Percentiles rank a stretch among this genome's conserved stretches.
phyloP scores from a whole-genome alignment of 1,140 invertebrate genomes.

The Drosophila ficusphila region DNA sequence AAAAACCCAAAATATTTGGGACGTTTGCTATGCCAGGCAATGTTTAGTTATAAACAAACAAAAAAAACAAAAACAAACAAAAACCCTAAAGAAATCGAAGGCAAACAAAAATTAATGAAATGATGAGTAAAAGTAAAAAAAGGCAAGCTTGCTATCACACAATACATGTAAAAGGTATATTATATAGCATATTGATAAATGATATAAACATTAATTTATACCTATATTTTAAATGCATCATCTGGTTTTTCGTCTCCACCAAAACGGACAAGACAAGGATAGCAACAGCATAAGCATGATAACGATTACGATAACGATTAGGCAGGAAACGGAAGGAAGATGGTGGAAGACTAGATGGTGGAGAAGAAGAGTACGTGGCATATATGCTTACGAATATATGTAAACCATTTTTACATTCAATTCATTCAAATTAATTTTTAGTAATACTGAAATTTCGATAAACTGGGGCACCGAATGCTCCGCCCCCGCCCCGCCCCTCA shows the following conservation, averaged over 20 bases:
- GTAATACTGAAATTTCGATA: conserved; percentile 79
- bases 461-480: conserved; percentile 13
- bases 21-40: conserved; percentile 56
- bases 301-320: conserved; percentile 11
- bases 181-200: conserved; percentile 77
- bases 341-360: conserved; percentile 10
- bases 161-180: conserved; percentile 80
- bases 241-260: conserved; percentile 75
- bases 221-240: conserved; percentile 75
- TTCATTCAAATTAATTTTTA: conserved; percentile 82
- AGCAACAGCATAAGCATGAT: conserved; percentile 24
- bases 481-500: conserved; percentile 3
- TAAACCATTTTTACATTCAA: conserved; percentile 81
- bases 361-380: conserved; percentile 37
- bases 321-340: background rate
- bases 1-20: conserved; percentile 12
- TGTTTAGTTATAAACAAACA: conserved; percentile 63
- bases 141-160: conserved; percentile 78
- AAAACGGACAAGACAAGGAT: conserved; percentile 45
- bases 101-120: conserved; percentile 28
- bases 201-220: conserved; percentile 71
- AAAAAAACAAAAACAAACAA: conserved; percentile 15
- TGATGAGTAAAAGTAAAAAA: conserved; percentile 35
- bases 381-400: conserved; percentile 53
- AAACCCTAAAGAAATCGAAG: conserved; percentile 19